phyloP scores from a whole-genome alignment of 1,140 invertebrate genomes.

The Sycophila sp. region DNA sequence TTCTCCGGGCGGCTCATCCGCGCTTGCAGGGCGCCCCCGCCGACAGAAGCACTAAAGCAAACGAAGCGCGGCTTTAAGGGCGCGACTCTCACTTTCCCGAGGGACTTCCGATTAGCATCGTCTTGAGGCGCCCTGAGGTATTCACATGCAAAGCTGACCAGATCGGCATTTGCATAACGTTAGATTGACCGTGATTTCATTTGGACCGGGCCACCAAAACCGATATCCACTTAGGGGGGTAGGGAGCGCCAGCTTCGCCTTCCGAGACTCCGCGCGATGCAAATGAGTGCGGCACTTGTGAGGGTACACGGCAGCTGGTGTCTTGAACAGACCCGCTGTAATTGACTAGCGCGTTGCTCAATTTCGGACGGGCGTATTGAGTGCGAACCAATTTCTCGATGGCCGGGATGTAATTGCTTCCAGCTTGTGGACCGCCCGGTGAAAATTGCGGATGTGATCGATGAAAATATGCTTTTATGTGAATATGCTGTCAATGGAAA shows the following conservation, averaged over 20 bases:
- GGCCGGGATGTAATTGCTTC: too few species aligned
- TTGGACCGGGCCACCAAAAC: constrained; percentile 41
- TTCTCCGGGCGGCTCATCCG: not conserved
- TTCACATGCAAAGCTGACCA: constrained; percentile 66
- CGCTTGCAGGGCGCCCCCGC: constrained; percentile 17
- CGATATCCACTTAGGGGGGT: not conserved
- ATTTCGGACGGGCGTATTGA: constrained; percentile 26
- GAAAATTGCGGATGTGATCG: too few species aligned
- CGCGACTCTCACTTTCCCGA: not conserved
- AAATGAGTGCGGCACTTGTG: constrained; percentile 19
- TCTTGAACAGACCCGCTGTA: not conserved
- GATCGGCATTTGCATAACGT: constrained; percentile 65
- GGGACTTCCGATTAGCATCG: constrained; percentile 60
- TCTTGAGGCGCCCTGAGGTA: constrained; percentile 55
- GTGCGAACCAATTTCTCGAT: too few species aligned
- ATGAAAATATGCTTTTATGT: too few species aligned
- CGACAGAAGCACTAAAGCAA: constrained; percentile 53
- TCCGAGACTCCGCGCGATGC: constrained; percentile 34
- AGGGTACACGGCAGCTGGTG: not conserved
- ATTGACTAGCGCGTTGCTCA: constrained; percentile 32
- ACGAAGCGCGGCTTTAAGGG: constrained; percentile 49
- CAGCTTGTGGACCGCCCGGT: too few species aligned
- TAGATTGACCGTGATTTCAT: constrained; percentile 66
- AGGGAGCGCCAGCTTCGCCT: not conserved
- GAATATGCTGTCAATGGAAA: too few species aligned